Conservation (phyloP, 2,797 vertebrate species). For the Leucoraja ocellata region DNA sequence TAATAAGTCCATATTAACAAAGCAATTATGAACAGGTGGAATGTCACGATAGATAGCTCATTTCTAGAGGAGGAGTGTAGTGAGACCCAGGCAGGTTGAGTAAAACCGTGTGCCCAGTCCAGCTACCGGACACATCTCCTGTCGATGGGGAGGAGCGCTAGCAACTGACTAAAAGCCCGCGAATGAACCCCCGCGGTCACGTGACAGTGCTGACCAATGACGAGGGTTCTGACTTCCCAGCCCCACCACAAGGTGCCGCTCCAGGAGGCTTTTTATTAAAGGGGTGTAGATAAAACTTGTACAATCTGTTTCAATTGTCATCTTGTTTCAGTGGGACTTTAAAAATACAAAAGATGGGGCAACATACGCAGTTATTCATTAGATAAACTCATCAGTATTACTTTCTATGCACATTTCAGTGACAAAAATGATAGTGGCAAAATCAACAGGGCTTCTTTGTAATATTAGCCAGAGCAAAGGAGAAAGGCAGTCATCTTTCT, state of each 20-base stretch:
- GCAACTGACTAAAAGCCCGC: too few relatives aligned
- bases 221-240: too few relatives aligned
- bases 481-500: too few relatives aligned
- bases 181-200: too few relatives aligned
- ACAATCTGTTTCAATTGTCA: not conserved
- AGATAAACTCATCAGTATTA: not conserved
- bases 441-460: too few relatives aligned
- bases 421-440: not conserved
- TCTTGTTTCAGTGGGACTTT: not conserved
- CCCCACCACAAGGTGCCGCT: too few relatives aligned
- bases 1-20: not conserved
- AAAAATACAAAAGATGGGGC: not conserved
- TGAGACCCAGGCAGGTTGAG: too few relatives aligned
- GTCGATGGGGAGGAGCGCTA: too few relatives aligned
- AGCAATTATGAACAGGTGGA: not conserved
- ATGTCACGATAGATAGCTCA: not conserved
- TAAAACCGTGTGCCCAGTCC: too few relatives aligned
- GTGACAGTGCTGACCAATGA: too few relatives aligned
- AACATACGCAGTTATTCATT: not conserved
- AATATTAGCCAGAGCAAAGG: too few relatives aligned
- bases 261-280: not conserved
- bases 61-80: not conserved
- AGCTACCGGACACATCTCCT: too few relatives aligned
- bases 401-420: not conserved
- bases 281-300: not conserved